Percentiles rank a stretch among this genome's conserved stretches.
These are phyloP conservation scores for Synodontis membranacea DNA, from an alignment of 2,113 vertebrate species.

Conservation along the genomic window DNA sequence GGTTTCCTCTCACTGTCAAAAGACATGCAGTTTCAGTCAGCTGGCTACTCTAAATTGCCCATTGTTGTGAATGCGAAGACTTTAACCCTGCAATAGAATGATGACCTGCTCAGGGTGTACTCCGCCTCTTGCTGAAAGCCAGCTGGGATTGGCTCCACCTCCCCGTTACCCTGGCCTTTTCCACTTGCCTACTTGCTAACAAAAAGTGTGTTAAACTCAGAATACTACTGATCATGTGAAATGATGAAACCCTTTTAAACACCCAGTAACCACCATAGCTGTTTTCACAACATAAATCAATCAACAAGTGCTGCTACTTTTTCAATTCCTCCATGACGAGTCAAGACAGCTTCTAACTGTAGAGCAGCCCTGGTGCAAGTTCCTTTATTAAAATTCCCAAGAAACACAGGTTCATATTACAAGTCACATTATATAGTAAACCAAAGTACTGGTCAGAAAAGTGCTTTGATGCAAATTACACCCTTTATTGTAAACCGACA, in stretches of 20 bases:
- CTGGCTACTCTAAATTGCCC: no score
- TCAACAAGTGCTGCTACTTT: background rate
- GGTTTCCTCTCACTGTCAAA: no score
- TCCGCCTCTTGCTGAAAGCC: no score
- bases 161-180: no score
- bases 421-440: background rate
- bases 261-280: background rate
- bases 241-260: background rate
- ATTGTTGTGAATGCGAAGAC: no score
- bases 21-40: no score
- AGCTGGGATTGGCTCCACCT: no score
- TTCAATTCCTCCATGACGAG: background rate
- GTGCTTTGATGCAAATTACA: background rate
- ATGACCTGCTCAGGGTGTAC: no score
- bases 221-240: background rate
- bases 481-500: background rate
- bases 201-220: background rate
- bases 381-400: background rate
- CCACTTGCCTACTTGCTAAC: background rate
- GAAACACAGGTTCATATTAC: background rate
- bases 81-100: no score
- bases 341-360: background rate
- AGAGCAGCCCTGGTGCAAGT: background rate
- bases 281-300: background rate
- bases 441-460: background rate